Conservation (phyloP, 2,888 invertebrate genomes). For the Drosophila seclusa region DNA sequence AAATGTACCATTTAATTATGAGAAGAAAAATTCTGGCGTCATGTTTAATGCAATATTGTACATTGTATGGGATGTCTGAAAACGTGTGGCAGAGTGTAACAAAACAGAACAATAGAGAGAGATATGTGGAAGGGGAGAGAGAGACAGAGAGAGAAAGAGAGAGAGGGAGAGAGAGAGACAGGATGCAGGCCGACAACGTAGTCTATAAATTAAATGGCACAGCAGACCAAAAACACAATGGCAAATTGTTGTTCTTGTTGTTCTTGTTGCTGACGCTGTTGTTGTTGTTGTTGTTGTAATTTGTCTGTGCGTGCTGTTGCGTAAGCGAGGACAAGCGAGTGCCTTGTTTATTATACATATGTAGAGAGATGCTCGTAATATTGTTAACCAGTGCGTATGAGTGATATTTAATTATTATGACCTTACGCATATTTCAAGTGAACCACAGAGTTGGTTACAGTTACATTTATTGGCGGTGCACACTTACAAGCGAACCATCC, state of each 20-base stretch:
- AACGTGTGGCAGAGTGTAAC: conserved; percentile 28
- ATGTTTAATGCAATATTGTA: neutral
- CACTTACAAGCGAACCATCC: neutral
- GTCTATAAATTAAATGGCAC: conserved; percentile 65
- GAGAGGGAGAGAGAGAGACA: conserved; percentile 5
- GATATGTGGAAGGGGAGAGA: neutral
- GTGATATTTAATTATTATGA: conserved; percentile 71
- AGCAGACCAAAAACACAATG: conserved; percentile 56
- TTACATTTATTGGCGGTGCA: conserved; percentile 51
- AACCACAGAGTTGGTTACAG: conserved; percentile 29
- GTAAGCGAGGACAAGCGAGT: conserved; percentile 61
- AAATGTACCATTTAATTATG: neutral
- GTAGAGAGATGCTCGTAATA: conserved; percentile 36
- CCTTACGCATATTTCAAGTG: conserved; percentile 51
- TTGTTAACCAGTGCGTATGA: conserved; percentile 69
- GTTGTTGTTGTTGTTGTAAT: conserved; percentile 46
- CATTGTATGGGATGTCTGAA: neutral
- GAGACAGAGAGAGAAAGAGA: neutral
- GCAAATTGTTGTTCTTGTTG: conserved; percentile 47
- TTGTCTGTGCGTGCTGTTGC: conserved; percentile 69
- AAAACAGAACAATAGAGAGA: neutral
- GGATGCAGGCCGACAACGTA: conserved; percentile 39
- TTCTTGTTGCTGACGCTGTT: conserved; percentile 13
- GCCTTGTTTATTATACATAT: conserved; percentile 58
- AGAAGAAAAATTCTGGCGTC: neutral